A percentile compares a stretch with the other conserved stretches of the same genome.
phyloP scores from a whole-genome alignment of 2,888 invertebrate species.

The Resseliella maxima region DNA sequence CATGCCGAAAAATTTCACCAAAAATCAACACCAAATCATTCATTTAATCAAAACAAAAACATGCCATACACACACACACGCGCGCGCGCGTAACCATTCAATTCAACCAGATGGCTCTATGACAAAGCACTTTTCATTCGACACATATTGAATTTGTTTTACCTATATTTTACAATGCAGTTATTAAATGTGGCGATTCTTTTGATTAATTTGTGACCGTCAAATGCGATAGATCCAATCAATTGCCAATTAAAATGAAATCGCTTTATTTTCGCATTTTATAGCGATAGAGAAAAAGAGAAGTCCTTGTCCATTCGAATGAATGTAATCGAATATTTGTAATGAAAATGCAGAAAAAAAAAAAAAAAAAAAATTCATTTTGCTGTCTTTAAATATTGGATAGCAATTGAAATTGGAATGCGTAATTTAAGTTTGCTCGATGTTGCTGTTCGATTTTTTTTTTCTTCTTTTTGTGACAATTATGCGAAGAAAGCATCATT shows the following conservation, averaged over 20 bases:
- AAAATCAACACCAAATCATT: too few relatives aligned
- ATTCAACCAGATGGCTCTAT: not conserved
- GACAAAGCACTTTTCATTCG: not conserved
- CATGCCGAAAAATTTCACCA: too few relatives aligned
- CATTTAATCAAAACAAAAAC: too few relatives aligned
- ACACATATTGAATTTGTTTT: not conserved
- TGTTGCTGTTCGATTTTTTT: not conserved
- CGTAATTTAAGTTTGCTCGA: not conserved
- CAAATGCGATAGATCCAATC: not conserved
- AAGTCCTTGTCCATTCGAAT: constrained; percentile 1
- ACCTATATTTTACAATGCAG: not conserved
- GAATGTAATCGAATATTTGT: not conserved
- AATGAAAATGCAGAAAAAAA: not conserved
- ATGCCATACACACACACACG: too few relatives aligned
- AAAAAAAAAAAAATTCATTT: not conserved
- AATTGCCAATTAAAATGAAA: constrained; percentile 38
- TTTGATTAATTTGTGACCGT: constrained; percentile 22
- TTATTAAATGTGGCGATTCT: not conserved
- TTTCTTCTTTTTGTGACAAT: not conserved
- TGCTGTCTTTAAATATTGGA: too few relatives aligned
- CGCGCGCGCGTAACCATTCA: too few relatives aligned
- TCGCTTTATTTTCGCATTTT: not conserved
- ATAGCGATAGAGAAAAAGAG: too few relatives aligned
- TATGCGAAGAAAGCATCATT: not conserved
- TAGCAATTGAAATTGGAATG: not conserved